Conservation (phyloP, 2,113 vertebrate genomes). For the Rhabdomys dilectus region DNA sequence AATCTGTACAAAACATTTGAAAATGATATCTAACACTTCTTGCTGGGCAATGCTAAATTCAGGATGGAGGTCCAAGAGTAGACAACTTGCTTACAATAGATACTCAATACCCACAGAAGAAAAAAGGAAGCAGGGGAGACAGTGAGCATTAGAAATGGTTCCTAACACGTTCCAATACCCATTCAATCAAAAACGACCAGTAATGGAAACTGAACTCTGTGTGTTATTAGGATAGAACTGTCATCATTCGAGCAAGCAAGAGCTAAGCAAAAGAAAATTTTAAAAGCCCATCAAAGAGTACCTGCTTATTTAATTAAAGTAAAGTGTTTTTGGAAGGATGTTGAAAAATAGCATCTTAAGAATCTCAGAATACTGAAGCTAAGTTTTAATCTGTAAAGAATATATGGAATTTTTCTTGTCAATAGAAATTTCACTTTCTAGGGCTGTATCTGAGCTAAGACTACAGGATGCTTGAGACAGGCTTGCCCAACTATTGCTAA, state of each 20-base stretch:
- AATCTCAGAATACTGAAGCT: not conserved
- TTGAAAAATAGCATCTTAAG: constrained; percentile 35
- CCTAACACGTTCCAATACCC: not conserved
- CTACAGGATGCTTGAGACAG: not conserved
- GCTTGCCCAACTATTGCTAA: not conserved
- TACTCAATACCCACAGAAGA: not conserved
- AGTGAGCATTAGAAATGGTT: not conserved
- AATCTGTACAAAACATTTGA: not conserved
- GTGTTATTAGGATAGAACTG: not conserved
- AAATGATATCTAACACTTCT: constrained; percentile 43
- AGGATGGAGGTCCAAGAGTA: not conserved
- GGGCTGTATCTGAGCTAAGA: not conserved
- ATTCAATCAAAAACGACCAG: not conserved
- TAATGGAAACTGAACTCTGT: not conserved
- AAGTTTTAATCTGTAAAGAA: not conserved
- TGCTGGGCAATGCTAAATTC: not conserved
- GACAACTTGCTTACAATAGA: not conserved
- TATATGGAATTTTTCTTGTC: not conserved
- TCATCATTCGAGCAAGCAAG: not conserved
- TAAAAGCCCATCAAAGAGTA: not conserved
- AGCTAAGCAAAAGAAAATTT: constrained; percentile 27
- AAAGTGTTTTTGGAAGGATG: constrained; percentile 34
- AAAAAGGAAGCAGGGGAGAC: not conserved
- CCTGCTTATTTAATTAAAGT: constrained; percentile 2
- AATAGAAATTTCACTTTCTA: not conserved